phyloP scores from a whole-genome alignment of 2,113 vertebrate genomes.

The Hirundichthys speculiger region DNA sequence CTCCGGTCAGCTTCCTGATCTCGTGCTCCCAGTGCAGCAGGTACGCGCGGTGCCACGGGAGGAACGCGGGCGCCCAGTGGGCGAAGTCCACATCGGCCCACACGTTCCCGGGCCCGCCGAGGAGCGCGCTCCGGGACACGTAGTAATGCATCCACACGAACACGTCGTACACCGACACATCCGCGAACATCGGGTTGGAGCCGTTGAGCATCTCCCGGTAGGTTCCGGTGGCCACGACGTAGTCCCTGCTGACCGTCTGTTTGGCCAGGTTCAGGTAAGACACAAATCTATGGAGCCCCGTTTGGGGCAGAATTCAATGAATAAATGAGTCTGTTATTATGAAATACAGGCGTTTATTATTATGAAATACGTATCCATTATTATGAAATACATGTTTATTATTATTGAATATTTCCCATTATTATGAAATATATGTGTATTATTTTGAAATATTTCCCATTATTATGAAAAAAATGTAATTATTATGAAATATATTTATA shows the following conservation, averaged over 20 bases:
- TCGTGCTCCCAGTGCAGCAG: slow-evolving; percentile 91
- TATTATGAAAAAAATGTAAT: too few species aligned
- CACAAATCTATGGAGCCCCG: too few species aligned
- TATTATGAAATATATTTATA: too few species aligned
- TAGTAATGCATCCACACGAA: slow-evolving; percentile 99
- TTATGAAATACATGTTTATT: too few species aligned
- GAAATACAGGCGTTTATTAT: too few species aligned
- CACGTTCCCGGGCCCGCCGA: slow-evolving; percentile 84
- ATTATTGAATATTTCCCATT: too few species aligned
- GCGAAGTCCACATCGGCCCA: slow-evolving; percentile 93
- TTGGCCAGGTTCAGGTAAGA: slow-evolving; percentile 96
- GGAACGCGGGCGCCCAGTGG: slow-evolving; percentile 91
- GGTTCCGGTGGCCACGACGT: slow-evolving; percentile 88
- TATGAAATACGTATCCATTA: too few species aligned
- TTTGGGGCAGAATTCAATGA: too few species aligned
- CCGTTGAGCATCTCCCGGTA: slow-evolving; percentile 90
- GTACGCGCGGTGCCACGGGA: slow-evolving; percentile 93
- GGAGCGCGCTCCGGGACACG: slow-evolving; percentile 86
- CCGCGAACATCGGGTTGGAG: slow-evolving; percentile 85
- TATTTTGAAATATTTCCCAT: too few species aligned
- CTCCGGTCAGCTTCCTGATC: slow-evolving; percentile 87
- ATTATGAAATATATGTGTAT: too few species aligned
- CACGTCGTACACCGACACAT: slow-evolving; percentile 89
- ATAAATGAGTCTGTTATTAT: too few species aligned
- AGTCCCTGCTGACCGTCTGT: slow-evolving; percentile 84